A percentile compares a stretch with the other conserved stretches of the same genome.
Evolutionary conservation across 2,797 vertebrate genomes (phyloP).

Genomic region (Falco biarmicus): DNA sequence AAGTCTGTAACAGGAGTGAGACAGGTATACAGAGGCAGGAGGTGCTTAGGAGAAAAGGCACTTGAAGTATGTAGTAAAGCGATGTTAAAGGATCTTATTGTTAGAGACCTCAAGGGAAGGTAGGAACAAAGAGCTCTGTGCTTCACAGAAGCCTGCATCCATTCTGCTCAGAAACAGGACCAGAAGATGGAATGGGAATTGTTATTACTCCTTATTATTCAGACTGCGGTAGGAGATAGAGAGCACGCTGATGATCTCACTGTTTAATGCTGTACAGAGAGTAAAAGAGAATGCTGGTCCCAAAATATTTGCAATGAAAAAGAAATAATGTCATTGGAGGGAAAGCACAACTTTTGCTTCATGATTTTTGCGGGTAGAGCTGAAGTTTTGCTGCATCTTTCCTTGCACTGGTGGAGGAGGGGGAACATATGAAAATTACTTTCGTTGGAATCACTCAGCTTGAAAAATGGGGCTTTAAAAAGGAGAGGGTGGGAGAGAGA

Average conservation of each 20-base stretch:
- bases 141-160: background rate
- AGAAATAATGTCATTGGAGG: background rate
- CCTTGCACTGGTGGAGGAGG: background rate
- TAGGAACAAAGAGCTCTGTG: background rate
- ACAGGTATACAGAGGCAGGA: background rate
- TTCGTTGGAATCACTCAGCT: background rate
- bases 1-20: background rate
- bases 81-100: background rate
- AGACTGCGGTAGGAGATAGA: background rate
- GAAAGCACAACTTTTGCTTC: background rate
- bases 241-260: background rate
- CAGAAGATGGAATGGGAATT: background rate
- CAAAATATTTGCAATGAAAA: background rate
- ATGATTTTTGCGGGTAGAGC: background rate
- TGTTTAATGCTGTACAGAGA: background rate
- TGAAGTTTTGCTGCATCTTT: background rate
- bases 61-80: background rate
- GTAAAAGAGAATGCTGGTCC: background rate
- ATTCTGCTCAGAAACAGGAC: background rate
- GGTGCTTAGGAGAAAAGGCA: background rate
- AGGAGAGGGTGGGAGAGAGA: background rate
- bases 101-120: background rate
- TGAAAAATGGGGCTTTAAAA: slow-evolving; percentile 28
- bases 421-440: background rate
- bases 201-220: background rate